Base-by-base conservation (phyloP, 2,888 invertebrate genomes). In the Helleia helle region DNA sequence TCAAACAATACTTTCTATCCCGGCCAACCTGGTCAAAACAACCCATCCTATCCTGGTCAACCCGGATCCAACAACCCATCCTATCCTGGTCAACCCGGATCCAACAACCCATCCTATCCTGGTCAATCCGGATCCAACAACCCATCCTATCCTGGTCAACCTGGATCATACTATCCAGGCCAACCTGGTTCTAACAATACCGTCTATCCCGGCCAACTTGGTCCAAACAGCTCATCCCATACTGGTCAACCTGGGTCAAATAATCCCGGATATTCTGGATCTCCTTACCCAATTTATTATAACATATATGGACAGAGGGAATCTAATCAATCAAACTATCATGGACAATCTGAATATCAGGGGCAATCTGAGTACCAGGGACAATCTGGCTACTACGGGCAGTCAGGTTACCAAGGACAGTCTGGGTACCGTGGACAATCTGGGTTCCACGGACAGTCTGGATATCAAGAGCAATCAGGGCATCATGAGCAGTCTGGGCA, bases 401-500 rank as follows among this genome's bases (percentile, higher is more conserved):
- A 38, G 9, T 29, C 29, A 9, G 28, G 28, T 17, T 12, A 24
- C 9, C 39, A 30, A 2, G 30, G 29, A 5, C 38, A 38, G 14
- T 38, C 38, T 11, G 15, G 12, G 7, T 22, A 29, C 22, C 18
- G 14, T 18, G 11, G 15, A 6, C 34, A 34, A 18, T 17, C n/a
- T 17, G 34, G 34, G 7, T 34, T 34, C 7, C 18, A 34, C 11
- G 12, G 18, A 4, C 39, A 24, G 30, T 25, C 24, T 9, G 39
- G 30, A 1, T 30, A 29, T 30, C 39, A 30, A 13, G 26, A 17
- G 6, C 43, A 52, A 18, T 49, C 50, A 24, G 47, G 43, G 26
- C 43, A 50, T 44, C 48, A 44, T 31, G 41, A 36, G n/a, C 49
- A 42, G 17, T 29, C 44, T 12, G 42, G 41, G 7, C 42, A 50